Evolutionary conservation across 2,888 invertebrate species (phyloP).

Genomic region (Azorinus chamasolen): DNA sequence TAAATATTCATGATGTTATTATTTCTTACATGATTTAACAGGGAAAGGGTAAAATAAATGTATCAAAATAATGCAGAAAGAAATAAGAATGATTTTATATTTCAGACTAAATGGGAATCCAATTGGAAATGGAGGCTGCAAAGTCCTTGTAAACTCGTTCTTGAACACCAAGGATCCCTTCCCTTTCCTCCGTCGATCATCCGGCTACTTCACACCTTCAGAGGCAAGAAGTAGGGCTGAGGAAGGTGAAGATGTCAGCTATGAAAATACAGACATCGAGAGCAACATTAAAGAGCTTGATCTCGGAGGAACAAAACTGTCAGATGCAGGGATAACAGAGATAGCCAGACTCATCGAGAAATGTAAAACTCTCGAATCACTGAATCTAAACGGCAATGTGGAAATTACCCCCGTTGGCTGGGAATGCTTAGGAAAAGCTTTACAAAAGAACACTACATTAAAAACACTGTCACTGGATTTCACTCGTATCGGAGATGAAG

Average conservation of each 20-base stretch:
- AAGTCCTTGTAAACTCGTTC: slow-evolving; percentile 69
- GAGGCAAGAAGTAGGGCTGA: slow-evolving; percentile 40
- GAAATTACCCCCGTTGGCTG: slow-evolving; percentile 75
- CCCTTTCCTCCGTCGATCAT: slow-evolving; percentile 53
- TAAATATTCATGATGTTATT: too few species aligned
- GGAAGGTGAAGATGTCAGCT: slow-evolving; percentile 32
- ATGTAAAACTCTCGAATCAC: slow-evolving; percentile 69
- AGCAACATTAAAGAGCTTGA: slow-evolving; percentile 75
- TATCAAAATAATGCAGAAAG: background rate
- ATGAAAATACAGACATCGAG: slow-evolving; percentile 9
- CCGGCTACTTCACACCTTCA: slow-evolving; percentile 55
- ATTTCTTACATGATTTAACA: too few species aligned
- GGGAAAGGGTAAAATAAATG: too few species aligned
- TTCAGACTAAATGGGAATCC: slow-evolving; percentile 79
- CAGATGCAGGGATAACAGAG: slow-evolving; percentile 71
- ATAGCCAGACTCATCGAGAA: slow-evolving; percentile 72
- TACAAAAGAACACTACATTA: slow-evolving; percentile 74
- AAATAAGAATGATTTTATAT: background rate
- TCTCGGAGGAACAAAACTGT: slow-evolving; percentile 74
- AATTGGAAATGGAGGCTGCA: slow-evolving; percentile 77
- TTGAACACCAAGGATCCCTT: slow-evolving; percentile 54
- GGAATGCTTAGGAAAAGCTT: slow-evolving; percentile 74
- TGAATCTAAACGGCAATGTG: slow-evolving; percentile 77
- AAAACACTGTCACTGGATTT: slow-evolving; percentile 78
- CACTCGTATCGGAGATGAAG: slow-evolving; percentile 79